Base-by-base conservation (phyloP, 2,888 invertebrate genomes). In the Coecobrya sp. region DNA sequence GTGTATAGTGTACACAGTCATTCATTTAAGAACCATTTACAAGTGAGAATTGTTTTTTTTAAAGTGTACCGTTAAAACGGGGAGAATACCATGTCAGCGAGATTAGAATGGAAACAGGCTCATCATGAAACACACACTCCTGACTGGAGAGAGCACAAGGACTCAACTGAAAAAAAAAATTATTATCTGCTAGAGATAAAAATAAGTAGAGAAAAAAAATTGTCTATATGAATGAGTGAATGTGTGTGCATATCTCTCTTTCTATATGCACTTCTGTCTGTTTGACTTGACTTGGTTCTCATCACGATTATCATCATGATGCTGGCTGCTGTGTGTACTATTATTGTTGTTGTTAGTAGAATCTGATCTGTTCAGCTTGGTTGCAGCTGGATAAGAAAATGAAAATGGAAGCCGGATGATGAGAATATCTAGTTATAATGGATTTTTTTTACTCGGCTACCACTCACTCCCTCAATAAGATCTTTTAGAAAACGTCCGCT, bases 361-460 rank as follows among this genome's bases (percentile, higher is more conserved):
- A 55, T 7, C 19, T 25, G 55, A 85, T 86, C 42, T 62, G 76
- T 65, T 85, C 85, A 85, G 85, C 85, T 25, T 90, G 85, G 85
- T 45, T 90, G 76, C 85, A 85, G 79, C 85, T 90, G 90, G 85
- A 45, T 59, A 65, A 73, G 79, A 25, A n/a, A 82, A 49, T 22
- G 59, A 62, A 70, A 55, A 25, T 27, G 30, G 10, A 3, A 16
- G 16, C 42, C 82, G 36, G 89, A 84, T 84, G 22, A 84, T 89
- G 42, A 89, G 8, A 49, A 89, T 73, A 27, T 16, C 11, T 36
- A 82, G 76, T 27, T 65, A 81, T 88, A 79, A 88, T 79, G 65
- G 65, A 65, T 79, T 88, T 49, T 79, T 88, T 62, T 19, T 8
- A 4, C 13, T 49, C 49, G n/a, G n/a, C n/a, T n/a, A n/a, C n/a